A percentile compares a stretch with the other conserved stretches of the same genome.
phyloP scores from a whole-genome alignment of 2,888 invertebrate species.

The Chrysolina oricalcia region DNA sequence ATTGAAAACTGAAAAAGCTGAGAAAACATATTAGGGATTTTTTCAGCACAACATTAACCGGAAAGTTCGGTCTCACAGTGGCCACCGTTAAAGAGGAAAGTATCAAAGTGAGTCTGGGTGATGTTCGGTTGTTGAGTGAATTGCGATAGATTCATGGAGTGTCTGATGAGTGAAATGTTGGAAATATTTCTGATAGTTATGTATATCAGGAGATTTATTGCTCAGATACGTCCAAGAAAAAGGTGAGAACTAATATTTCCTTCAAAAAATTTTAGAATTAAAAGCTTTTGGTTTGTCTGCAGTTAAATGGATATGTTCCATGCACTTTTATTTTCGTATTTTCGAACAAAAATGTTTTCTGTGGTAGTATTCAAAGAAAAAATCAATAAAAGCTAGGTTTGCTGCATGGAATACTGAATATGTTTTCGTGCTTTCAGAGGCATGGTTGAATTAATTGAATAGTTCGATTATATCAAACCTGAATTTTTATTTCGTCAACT shows the following conservation, averaged over 20 bases:
- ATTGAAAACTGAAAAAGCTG: too few species aligned
- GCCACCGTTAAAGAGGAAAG: neutral
- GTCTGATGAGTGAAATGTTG: neutral
- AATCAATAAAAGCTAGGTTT: neutral
- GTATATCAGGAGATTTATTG: neutral
- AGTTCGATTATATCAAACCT: neutral
- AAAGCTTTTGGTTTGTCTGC: neutral
- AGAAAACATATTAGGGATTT: too few species aligned
- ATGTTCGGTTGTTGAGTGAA: conserved; percentile 7
- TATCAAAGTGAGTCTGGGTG: neutral
- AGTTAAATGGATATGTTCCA: neutral
- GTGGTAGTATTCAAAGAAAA: neutral
- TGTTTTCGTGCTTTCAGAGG: neutral
- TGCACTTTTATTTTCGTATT: neutral
- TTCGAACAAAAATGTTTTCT: neutral
- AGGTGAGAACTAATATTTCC: neutral
- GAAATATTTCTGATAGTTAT: neutral
- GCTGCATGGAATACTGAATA: neutral
- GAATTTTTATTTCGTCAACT: too few species aligned
- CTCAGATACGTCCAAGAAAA: neutral
- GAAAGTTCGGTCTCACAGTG: too few species aligned
- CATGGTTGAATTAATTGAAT: neutral
- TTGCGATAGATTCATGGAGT: conserved; percentile 1
- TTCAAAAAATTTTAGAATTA: neutral
- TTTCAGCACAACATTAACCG: too few species aligned